Evolutionary conservation across 37 sponge, comb jelly and placozoan species (phyloP).

Genomic region (Spongia lamella): DNA sequence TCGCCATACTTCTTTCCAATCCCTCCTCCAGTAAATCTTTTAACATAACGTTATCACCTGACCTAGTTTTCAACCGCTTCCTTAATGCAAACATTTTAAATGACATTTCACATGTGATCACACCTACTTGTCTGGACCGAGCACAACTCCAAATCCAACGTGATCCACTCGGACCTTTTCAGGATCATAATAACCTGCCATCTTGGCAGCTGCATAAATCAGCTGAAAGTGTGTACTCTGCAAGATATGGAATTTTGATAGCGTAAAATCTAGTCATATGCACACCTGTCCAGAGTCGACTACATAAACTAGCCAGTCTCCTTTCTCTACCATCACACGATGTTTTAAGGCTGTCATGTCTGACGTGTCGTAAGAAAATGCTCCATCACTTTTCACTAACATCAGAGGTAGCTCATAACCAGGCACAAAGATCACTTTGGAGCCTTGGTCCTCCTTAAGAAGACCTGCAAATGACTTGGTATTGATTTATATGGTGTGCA

Average conservation of each 20-base stretch:
- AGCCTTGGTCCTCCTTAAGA: constrained; percentile 71
- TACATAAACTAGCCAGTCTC: constrained; percentile 94
- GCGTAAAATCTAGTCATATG: no score
- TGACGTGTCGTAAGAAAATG: constrained; percentile 95
- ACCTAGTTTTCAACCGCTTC: constrained; percentile 82
- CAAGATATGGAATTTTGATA: neutral
- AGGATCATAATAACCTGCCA: constrained; percentile 76
- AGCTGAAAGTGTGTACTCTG: constrained; percentile 76
- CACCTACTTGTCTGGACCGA: constrained; percentile 93
- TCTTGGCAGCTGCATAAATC: constrained; percentile 59
- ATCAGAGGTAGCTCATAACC: constrained; percentile 80
- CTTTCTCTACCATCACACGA: constrained; percentile 80
- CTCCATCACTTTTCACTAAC: constrained; percentile 93
- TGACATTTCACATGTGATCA: neutral
- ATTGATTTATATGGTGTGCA: no score
- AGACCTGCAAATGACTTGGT: constrained; percentile 45
- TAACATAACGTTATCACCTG: constrained; percentile 87
- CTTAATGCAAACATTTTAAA: constrained; percentile 9
- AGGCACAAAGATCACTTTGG: constrained; percentile 76
- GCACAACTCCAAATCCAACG: constrained; percentile 97
- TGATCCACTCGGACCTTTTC: constrained; percentile 67
- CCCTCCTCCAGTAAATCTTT: constrained; percentile 93
- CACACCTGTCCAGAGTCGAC: constrained; percentile 92
- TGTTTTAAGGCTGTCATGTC: constrained; percentile 92
- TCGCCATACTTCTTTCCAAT: constrained; percentile 70